These are phyloP conservation scores for Mastacembelus armatus DNA, from an alignment of 2,797 vertebrate genomes.

Conservation along the genomic window DNA sequence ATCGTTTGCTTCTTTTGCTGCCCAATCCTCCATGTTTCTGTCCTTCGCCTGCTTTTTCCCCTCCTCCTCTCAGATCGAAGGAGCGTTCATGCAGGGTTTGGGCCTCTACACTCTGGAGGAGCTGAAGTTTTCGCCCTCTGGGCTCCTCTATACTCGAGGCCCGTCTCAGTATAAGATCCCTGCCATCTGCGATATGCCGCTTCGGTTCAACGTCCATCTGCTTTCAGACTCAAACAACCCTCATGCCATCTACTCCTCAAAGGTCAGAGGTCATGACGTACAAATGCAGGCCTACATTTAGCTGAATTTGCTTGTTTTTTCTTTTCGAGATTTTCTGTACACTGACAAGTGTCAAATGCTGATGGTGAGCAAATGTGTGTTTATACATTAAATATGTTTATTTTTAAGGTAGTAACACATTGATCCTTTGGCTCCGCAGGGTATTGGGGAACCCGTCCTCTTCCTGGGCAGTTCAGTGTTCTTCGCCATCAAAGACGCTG, in stretches of 20 bases:
- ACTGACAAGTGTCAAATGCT: no score
- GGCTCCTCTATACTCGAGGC: constrained; percentile 85
- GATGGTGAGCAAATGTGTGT: no score
- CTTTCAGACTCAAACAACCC: constrained; percentile 83
- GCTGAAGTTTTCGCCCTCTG: constrained; percentile 87
- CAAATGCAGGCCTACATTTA: neutral
- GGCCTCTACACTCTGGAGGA: constrained; percentile 89
- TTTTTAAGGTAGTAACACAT: no score
- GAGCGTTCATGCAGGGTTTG: constrained; percentile 88
- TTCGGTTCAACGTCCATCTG: constrained; percentile 83
- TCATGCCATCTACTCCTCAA: constrained; percentile 91
- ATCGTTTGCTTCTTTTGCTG: neutral
- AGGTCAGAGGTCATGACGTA: constrained; percentile 72
- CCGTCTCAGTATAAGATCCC: constrained; percentile 90
- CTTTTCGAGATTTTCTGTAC: no score
- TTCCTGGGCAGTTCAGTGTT: constrained; percentile 91
- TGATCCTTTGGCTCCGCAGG: constrained; percentile 72
- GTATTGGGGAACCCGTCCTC: constrained; percentile 88
- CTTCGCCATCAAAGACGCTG: constrained; percentile 89
- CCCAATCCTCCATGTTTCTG: neutral
- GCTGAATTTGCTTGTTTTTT: neutral
- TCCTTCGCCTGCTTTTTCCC: no score
- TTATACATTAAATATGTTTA: no score
- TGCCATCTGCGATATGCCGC: constrained; percentile 86
- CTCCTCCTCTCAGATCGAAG: constrained; percentile 87